Base-by-base conservation (phyloP, 2,888 invertebrate genomes). In the Melipona beecheii region DNA sequence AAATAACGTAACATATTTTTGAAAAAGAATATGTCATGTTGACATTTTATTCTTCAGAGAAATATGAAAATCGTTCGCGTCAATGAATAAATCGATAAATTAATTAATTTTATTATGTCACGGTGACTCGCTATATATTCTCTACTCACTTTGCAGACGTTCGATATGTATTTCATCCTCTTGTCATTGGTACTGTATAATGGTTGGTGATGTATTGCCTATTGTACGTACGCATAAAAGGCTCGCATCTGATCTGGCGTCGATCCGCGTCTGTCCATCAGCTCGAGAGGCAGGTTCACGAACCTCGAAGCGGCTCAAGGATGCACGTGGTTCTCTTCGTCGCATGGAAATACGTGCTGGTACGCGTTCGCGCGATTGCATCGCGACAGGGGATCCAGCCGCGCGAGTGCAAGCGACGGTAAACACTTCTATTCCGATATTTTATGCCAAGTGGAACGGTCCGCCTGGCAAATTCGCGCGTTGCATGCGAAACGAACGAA, bases 241-340 rank as follows among this genome's bases (percentile, higher is more conserved):
- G 56, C 68, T 49, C 43, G 56, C 11, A 60, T 27, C 64, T 27
- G 54, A 66, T 78, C 50, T 19, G 72, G 50, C 78, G 54, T 64
- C 36, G 78, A 78, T 75, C 68, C 50, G 68, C 78, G 73, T 60
- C 71, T 60, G 70, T 70, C n/a, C 50, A 60, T 70, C 65, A 58
- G 21, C 70, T 81, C 43, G 78, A 78, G 83, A 75, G 75, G 72
- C 89, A 88, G 91, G 90, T 90, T 91, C 91, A 88, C 90, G 90
- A 91, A 91, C 91, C 86, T 89, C 90, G 87, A 92, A 90, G 89
- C 89, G 89, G 92, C 90, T 91, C 91, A 91, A 92, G 91, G 92
- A 91, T 90, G 88, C 85, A 71, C 74, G 86, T 78, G 81, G 83
- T 70, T 77, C 85, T 75, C 43, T 43, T 31, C 82, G 77, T 69